A percentile compares a stretch with the other conserved stretches of the same genome.
These are phyloP conservation scores for Prionailurus viverrinus DNA, from an alignment of 2,113 vertebrate genomes.

Conservation along the genomic window DNA sequence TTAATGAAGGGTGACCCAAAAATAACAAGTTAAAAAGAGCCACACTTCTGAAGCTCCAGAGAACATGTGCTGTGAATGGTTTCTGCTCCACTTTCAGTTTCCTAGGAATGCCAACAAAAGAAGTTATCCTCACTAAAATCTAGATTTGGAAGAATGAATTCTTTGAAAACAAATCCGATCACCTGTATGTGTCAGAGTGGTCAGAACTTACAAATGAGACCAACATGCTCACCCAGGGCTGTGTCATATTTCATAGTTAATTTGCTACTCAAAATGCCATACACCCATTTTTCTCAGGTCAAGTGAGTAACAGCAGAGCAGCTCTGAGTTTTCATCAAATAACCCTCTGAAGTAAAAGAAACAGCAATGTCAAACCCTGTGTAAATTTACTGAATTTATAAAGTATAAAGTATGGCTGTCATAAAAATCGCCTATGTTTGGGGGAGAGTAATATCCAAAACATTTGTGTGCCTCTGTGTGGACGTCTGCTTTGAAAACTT, in stretches of 20 bases:
- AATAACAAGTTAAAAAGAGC: slow-evolving; percentile 74
- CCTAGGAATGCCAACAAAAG: slow-evolving; percentile 1
- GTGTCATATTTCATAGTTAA: slow-evolving; percentile 15
- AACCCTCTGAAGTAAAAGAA: neutral
- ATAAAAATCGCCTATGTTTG: slow-evolving; percentile 10
- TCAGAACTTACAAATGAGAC: slow-evolving; percentile 10
- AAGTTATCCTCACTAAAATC: neutral
- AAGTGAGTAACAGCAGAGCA: neutral
- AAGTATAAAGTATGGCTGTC: neutral
- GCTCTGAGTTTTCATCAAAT: slow-evolving; percentile 41
- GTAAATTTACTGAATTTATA: neutral
- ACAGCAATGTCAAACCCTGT: neutral
- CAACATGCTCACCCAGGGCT: neutral
- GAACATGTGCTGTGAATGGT: slow-evolving; percentile 39
- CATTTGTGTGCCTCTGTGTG: neutral
- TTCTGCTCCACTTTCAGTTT: slow-evolving; percentile 70
- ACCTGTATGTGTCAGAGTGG: neutral
- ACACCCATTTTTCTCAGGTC: slow-evolving; percentile 24
- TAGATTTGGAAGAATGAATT: slow-evolving; percentile 41
- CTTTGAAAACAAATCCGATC: slow-evolving; percentile 42
- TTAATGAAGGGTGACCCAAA: slow-evolving; percentile 70
- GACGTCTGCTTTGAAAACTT: slow-evolving; percentile 32
- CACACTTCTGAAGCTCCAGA: slow-evolving; percentile 50
- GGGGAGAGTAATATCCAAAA: slow-evolving; percentile 6
- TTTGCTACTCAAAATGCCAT: neutral